These are phyloP conservation scores for Leptobrachium leishanense DNA, from an alignment of 2,113 vertebrate genomes.

Conservation along the genomic window DNA sequence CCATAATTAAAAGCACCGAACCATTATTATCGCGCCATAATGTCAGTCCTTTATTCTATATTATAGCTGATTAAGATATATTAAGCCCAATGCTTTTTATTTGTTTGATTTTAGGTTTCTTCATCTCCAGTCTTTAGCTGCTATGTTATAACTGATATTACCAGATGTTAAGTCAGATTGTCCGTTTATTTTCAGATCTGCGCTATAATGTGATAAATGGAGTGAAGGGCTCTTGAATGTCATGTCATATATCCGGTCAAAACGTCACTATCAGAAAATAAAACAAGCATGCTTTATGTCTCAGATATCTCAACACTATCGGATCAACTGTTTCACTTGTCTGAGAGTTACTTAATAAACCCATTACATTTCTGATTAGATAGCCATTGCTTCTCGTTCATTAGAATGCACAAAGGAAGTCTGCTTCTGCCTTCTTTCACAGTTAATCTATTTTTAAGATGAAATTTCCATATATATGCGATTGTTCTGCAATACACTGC, in stretches of 20 bases:
- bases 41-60: background rate
- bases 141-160: background rate
- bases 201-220: background rate
- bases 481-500: conserved; percentile 1
- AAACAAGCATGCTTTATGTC: background rate
- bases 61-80: background rate
- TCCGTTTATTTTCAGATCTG: too few species aligned
- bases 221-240: conserved; percentile 6
- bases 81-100: background rate
- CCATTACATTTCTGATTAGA: conserved; percentile 11
- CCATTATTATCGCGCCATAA: background rate
- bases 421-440: background rate
- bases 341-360: background rate
- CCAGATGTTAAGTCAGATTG: too few species aligned
- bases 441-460: conserved; percentile 13
- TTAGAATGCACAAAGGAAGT: background rate
- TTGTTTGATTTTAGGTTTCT: background rate
- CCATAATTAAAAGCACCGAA: too few species aligned
- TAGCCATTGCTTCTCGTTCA: background rate
- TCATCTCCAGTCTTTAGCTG: background rate
- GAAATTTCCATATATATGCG: conserved; percentile 6
- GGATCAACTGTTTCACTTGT: background rate
- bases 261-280: background rate
- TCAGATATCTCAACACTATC: background rate
- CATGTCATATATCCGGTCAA: background rate